A percentile compares a stretch with the other conserved stretches of the same genome.
Conservation (phyloP, 2,113 vertebrate species). For the Otus sunia region DNA sequence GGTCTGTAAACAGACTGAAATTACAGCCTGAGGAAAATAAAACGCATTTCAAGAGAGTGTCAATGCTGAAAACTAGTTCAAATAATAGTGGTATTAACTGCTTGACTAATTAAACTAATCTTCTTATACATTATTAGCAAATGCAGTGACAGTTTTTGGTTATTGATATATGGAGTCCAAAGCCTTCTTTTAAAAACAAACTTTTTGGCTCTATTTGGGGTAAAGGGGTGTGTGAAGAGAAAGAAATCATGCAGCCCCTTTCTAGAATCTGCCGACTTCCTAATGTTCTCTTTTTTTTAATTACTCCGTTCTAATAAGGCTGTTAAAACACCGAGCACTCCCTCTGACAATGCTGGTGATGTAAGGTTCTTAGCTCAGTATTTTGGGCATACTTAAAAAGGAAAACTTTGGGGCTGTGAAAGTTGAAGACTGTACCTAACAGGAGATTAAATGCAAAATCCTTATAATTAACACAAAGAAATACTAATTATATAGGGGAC, state of each 20-base stretch:
- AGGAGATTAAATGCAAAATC: not conserved
- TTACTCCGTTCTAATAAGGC: not conserved
- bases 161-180: not conserved
- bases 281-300: not conserved
- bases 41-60: not conserved
- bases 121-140: slow-evolving; percentile 21
- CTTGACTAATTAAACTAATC: slow-evolving; percentile 44
- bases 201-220: not conserved
- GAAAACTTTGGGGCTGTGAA: not conserved
- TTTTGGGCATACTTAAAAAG: not conserved
- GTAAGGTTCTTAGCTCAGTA: not conserved
- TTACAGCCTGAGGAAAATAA: not conserved
- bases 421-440: not conserved
- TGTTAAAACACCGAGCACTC: rapidly evolving
- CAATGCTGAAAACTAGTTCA: slow-evolving; percentile 35
- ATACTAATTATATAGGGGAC: not conserved
- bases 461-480: not conserved
- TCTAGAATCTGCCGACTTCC: not conserved
- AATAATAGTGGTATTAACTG: slow-evolving; percentile 18
- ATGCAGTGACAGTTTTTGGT: not conserved
- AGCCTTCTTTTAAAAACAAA: not conserved
- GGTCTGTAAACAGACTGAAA: not conserved
- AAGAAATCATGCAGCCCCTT: not conserved
- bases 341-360: rapidly evolving
- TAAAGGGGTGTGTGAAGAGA: not conserved